Evolutionary conservation across 2,888 invertebrate species (phyloP).

Genomic region (Cataglyphis altisquamis): DNA sequence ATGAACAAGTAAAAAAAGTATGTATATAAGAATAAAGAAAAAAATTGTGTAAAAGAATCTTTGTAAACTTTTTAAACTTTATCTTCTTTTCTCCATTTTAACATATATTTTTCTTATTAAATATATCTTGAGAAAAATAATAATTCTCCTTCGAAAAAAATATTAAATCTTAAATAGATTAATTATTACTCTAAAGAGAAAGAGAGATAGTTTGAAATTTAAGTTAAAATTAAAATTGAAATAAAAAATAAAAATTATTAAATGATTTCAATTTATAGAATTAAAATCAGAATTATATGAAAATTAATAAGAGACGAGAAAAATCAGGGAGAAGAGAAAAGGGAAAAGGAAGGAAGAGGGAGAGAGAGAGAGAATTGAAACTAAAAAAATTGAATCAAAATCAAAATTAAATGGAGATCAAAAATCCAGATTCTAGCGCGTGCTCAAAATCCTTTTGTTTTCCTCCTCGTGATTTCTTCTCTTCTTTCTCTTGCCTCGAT

Average conservation of each 20-base stretch:
- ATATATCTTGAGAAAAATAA: not conserved
- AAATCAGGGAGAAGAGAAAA: too few species aligned
- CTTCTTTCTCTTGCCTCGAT: conserved; percentile 34
- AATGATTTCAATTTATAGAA: too few species aligned
- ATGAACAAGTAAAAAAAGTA: not conserved
- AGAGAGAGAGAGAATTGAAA: not conserved
- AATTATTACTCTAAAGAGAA: not conserved
- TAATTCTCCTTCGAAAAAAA: not conserved
- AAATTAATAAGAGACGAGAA: not conserved
- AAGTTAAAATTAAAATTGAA: not conserved
- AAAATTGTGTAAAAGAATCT: not conserved
- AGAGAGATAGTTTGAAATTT: not conserved
- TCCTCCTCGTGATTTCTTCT: conserved; percentile 17
- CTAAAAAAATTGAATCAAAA: not conserved
- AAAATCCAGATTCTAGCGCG: not conserved
- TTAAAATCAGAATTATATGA: not conserved
- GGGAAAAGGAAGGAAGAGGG: not conserved
- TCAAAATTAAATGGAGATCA: not conserved
- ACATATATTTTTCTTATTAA: not conserved
- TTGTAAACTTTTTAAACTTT: too few species aligned
- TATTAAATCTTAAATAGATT: not conserved
- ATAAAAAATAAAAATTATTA: too few species aligned
- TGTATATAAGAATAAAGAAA: not conserved
- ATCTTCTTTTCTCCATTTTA: not conserved
- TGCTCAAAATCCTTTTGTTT: conserved; percentile 4